These are phyloP conservation scores for Gymnogyps californianus DNA, from an alignment of 2,113 vertebrate genomes.

Conservation along the genomic window DNA sequence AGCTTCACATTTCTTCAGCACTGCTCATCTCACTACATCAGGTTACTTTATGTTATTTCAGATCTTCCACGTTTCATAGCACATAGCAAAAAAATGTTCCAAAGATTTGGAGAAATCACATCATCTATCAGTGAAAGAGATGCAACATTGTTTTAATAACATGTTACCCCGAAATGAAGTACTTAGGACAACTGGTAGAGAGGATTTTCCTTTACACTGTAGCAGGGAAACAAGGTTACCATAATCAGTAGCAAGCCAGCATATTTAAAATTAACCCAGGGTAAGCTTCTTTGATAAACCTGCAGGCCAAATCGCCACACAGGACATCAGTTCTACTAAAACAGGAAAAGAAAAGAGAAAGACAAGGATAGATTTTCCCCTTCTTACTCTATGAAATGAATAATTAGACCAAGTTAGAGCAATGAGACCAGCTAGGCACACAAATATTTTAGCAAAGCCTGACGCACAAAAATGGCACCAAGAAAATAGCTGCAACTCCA, in stretches of 20 bases:
- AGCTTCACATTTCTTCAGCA: neutral
- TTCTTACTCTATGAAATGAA: neutral
- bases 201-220: neutral
- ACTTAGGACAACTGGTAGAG: neutral
- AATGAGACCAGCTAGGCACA: neutral
- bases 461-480: neutral
- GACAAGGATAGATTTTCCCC: neutral
- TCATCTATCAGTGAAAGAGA: neutral
- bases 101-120: neutral
- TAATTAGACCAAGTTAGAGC: neutral
- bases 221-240: neutral
- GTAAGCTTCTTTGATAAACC: neutral
- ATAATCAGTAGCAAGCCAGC: neutral
- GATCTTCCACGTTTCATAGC: neutral
- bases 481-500: neutral
- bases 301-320: accelerated
- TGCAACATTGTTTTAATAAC: neutral
- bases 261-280: neutral
- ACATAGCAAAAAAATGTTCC: neutral
- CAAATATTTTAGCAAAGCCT: conserved; percentile 4
- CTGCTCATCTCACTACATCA: neutral
- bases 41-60: neutral
- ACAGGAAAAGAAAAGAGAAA: neutral
- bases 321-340: neutral
- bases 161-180: neutral